phyloP scores from a whole-genome alignment of 2,113 vertebrate species.

The Epinephelus lanceolatus region DNA sequence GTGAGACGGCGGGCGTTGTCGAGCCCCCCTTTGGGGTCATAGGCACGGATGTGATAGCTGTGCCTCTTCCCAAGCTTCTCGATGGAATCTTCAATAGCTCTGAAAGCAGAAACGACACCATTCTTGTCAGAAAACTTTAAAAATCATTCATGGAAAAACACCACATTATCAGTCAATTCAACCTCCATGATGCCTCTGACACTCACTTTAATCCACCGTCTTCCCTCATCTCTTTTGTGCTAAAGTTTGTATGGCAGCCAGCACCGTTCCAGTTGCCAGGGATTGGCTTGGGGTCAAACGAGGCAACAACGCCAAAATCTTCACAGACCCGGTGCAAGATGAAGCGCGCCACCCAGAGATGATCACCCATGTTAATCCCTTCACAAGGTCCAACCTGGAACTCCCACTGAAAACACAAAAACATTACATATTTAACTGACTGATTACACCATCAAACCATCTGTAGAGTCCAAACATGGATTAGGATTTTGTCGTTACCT shows the following conservation, averaged over 20 bases:
- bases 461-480: background rate
- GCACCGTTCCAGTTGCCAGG: slow-evolving; percentile 98
- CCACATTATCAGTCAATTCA: rapidly evolving
- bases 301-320: slow-evolving; percentile 94
- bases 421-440: background rate
- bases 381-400: slow-evolving; percentile 95
- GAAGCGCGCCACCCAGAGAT: slow-evolving; percentile 94
- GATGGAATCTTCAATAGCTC: slow-evolving; percentile 94
- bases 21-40: slow-evolving; percentile 95
- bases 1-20: slow-evolving; percentile 96
- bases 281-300: slow-evolving; percentile 97
- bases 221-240: slow-evolving; percentile 95
- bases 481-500: slow-evolving; percentile 83
- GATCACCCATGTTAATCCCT: slow-evolving; percentile 95
- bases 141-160: background rate
- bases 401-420: slow-evolving; percentile 87
- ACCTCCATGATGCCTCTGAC: background rate
- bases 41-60: slow-evolving; percentile 94
- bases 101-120: slow-evolving; percentile 61
- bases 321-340: slow-evolving; percentile 96
- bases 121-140: background rate
- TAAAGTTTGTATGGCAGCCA: slow-evolving; percentile 97
- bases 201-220: slow-evolving; percentile 93
- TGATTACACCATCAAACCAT: background rate
- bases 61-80: slow-evolving; percentile 93